Percentiles rank a stretch among this genome's conserved stretches.
Conservation (phyloP, 2,797 vertebrate species). For the Bradypus variegatus region DNA sequence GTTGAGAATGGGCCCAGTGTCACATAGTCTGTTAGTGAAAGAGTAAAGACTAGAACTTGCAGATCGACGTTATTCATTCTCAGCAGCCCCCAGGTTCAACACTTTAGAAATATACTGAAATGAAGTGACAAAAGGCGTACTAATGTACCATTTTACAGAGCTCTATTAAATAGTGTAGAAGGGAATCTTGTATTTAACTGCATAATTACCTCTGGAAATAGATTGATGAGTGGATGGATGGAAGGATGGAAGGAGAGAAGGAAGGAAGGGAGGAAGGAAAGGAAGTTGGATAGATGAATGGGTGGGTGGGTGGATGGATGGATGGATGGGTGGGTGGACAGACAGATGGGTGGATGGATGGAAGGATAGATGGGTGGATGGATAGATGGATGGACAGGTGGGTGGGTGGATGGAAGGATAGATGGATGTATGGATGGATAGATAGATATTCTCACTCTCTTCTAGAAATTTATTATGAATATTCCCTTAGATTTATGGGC, state of each 20-base stretch:
- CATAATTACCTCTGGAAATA: not conserved
- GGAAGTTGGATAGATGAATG: too few relatives aligned
- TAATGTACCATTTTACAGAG: not conserved
- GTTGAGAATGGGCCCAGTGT: not conserved
- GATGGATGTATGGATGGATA: not conserved
- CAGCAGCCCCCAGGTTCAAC: not conserved
- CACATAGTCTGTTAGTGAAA: accelerated
- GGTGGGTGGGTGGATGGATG: too few relatives aligned
- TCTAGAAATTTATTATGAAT: not conserved
- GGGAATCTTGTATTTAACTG: not conserved
- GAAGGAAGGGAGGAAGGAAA: not conserved
- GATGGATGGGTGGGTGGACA: too few relatives aligned
- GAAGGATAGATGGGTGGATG: too few relatives aligned
- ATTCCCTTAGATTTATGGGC: not conserved
- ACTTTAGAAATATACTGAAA: not conserved
- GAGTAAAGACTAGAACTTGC: too few relatives aligned
- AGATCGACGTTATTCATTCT: accelerated
- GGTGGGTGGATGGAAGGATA: too few relatives aligned
- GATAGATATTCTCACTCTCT: not conserved
- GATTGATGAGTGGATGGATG: not conserved
- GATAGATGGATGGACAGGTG: not conserved
- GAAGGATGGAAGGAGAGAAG: not conserved
- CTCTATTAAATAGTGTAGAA: not conserved
- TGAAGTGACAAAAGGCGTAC: not conserved
- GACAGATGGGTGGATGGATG: too few relatives aligned